Percentiles rank a stretch among this genome's conserved stretches.
phyloP scores from a whole-genome alignment of 2,113 vertebrate genomes.

The Eurystomus gularis region DNA sequence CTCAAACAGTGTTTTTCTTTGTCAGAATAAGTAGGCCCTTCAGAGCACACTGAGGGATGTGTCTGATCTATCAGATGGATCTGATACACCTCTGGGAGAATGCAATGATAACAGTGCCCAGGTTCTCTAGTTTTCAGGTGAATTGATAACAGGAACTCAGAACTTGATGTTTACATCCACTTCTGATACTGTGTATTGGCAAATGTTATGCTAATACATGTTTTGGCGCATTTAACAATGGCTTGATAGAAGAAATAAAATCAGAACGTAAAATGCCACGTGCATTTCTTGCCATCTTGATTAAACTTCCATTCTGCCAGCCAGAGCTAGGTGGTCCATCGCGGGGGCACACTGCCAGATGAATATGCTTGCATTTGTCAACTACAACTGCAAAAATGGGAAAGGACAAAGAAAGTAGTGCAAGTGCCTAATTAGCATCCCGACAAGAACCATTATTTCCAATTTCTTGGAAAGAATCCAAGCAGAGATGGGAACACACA shows the following conservation, averaged over 20 bases:
- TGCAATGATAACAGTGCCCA: neutral
- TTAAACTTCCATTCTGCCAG: neutral
- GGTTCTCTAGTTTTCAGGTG: constrained; percentile 8
- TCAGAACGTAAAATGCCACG: constrained; percentile 17
- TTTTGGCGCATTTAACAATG: constrained; percentile 18
- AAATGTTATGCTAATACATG: neutral
- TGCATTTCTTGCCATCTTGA: neutral
- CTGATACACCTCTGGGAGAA: neutral
- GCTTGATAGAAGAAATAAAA: constrained; percentile 52
- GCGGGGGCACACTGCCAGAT: neutral
- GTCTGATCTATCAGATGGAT: no score
- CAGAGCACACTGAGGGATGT: neutral
- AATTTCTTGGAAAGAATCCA: constrained; percentile 1
- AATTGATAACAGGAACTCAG: neutral
- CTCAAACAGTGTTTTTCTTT: constrained; percentile 88
- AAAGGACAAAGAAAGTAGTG: constrained; percentile 17
- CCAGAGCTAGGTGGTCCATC: neutral
- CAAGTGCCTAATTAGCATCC: neutral
- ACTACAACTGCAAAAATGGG: neutral
- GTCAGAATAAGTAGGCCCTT: constrained; percentile 34
- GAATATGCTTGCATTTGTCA: constrained; percentile 8
- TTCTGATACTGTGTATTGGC: constrained; percentile 22
- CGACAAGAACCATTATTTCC: neutral
- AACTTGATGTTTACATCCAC: constrained; percentile 56
- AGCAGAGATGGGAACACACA: neutral